Evolutionary conservation across 2,797 vertebrate genomes (phyloP).

Genomic region (Enteromius argenteus): DNA sequence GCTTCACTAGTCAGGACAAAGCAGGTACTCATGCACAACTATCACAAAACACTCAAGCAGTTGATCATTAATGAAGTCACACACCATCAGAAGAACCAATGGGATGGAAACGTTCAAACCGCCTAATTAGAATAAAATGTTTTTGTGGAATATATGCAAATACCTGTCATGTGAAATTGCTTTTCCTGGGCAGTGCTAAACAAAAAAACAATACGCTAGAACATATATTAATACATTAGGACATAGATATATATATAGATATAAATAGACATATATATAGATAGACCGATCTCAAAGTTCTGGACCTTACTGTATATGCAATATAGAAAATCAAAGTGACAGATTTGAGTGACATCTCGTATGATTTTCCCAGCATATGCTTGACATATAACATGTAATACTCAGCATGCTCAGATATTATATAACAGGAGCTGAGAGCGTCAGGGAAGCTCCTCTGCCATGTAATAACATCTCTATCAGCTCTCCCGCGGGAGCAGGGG

Average conservation of each 20-base stretch:
- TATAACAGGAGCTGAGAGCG: conserved; percentile 67
- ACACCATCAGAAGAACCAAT: neutral
- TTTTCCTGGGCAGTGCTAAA: too few species aligned
- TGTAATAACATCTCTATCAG: conserved; percentile 77
- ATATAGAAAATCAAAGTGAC: neutral
- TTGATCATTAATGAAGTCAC: conserved; percentile 1
- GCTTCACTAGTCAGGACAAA: neutral
- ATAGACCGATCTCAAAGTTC: neutral
- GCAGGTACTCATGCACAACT: neutral
- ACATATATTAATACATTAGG: too few species aligned
- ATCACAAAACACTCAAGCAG: neutral
- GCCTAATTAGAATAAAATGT: neutral
- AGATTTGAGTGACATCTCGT: neutral
- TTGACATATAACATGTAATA: neutral
- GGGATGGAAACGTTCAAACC: neutral
- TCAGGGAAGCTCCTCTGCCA: conserved; percentile 63
- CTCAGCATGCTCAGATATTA: conserved; percentile 56
- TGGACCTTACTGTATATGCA: too few species aligned
- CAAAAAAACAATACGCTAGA: too few species aligned
- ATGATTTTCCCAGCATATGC: neutral
- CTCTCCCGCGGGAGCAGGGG: conserved; percentile 69
- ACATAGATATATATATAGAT: too few species aligned
- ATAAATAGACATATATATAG: too few species aligned
- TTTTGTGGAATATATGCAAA: neutral
- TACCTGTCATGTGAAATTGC: neutral